Evolutionary conservation across 2,797 vertebrate genomes (phyloP), one percentile per base, ranked within the genome.

Genomic region (Saguinus oedipus): DNA sequence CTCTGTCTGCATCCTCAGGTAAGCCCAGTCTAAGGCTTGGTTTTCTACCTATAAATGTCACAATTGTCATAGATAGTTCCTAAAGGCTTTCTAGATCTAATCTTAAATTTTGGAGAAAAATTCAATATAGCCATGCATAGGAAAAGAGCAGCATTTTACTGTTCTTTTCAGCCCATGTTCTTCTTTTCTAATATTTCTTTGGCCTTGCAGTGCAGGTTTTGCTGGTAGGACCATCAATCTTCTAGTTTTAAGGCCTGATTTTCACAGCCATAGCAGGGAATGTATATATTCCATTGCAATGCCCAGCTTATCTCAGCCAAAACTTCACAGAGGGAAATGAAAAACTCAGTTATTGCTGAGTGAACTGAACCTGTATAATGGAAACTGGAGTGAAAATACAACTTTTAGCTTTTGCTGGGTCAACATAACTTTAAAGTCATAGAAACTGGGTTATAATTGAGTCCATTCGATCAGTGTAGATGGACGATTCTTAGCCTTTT

Each of bases 171-270:
- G 30, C 44, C 39, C 61, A 76, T 64, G 89, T 76, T 57, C 42
- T 55, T 87, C 48, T 83, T 93, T 76, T 82, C 78, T 94, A 93
- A 89, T 94, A 70, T 88, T 39, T 92, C 50, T 93, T 92, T 96
- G 74, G 61, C 36, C 61, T 85, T 86, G 42, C 11, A 11, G 57
- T 85, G 26, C 79, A 91, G 44, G 12, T 46, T 92, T 89, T 91
- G 75, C 88, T 94, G 68, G 36, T 74, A 53, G 42, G 30, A 87
- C 22, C 95, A 85, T 95, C 96, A 95, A 86, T 93, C 55, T 50
- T 93, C 39, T n/a, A 72, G 96, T 87, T 80, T 94, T 53, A 50
- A 90, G 92, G 50, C 93, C 88, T 83, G 80, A 83, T 76, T 76
- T 95, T 74, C 93, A 70, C 17, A 74, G 74, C 4, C 26, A 57